Percentiles rank a stretch among this genome's conserved stretches.
Evolutionary conservation across 2,113 vertebrate species (phyloP).

Genomic region (human (Homo sapiens)): DNA sequence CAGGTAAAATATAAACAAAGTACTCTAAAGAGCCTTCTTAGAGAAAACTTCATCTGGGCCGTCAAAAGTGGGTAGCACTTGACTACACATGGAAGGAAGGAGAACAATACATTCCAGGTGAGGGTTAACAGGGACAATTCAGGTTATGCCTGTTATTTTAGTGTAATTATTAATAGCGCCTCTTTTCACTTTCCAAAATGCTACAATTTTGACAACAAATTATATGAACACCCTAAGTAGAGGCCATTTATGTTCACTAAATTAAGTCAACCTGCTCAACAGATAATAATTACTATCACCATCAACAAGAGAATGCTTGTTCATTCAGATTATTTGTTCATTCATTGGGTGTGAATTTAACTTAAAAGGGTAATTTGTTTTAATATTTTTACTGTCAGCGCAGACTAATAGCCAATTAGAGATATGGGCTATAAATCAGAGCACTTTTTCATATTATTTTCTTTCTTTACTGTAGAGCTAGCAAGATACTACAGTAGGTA

Average conservation of each 20-base stretch:
- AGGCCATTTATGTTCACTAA: not conserved
- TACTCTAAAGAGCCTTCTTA: not conserved
- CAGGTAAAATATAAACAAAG: not conserved
- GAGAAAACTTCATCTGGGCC: not conserved
- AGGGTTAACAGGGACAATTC: not conserved
- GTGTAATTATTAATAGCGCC: not conserved
- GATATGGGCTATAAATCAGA: not conserved
- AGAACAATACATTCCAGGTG: not conserved
- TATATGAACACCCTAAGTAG: not conserved
- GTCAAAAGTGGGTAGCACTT: not conserved
- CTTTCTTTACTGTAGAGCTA: not conserved
- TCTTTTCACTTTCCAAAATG: slow-evolving; percentile 2
- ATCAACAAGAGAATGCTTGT: not conserved
- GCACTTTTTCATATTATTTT: not conserved
- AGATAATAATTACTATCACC: not conserved
- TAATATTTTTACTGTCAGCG: not conserved
- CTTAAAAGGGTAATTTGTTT: not conserved
- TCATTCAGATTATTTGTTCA: not conserved
- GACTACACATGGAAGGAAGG: not conserved
- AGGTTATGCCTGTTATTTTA: not conserved
- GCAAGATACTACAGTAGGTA: not conserved
- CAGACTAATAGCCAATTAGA: not conserved
- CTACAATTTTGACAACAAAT: not conserved
- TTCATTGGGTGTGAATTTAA: slow-evolving; percentile 3
- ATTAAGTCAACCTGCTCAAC: not conserved